Conservation (phyloP, 2,113 vertebrate species). For the Microcebus tavaratra region DNA sequence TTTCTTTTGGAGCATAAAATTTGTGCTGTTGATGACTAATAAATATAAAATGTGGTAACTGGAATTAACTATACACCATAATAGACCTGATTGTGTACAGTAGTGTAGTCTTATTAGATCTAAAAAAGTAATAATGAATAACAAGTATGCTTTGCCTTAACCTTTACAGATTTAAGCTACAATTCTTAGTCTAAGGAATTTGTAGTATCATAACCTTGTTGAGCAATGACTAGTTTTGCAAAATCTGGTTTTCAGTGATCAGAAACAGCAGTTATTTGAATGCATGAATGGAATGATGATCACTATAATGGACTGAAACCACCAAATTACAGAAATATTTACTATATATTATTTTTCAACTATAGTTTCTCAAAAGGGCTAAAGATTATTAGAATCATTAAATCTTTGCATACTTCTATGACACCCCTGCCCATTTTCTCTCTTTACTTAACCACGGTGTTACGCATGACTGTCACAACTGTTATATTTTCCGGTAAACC, state of each 20-base stretch:
- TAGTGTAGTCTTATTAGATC: not conserved
- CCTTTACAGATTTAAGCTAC: not conserved
- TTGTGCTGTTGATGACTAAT: slow-evolving; percentile 26
- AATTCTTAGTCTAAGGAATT: slow-evolving; percentile 1
- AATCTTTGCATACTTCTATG: not conserved
- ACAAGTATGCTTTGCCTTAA: slow-evolving; percentile 21
- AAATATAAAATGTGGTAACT: not conserved
- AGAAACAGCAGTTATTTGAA: not conserved
- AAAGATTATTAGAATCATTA: slow-evolving; percentile 28
- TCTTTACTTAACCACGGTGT: not conserved
- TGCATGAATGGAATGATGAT: not conserved
- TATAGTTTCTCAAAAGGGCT: not conserved
- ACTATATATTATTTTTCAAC: not conserved
- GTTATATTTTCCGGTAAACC: too few relatives aligned
- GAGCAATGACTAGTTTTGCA: not conserved
- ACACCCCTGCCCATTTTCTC: not conserved
- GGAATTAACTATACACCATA: slow-evolving; percentile 33
- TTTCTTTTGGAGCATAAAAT: slow-evolving; percentile 55
- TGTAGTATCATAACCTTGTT: not conserved
- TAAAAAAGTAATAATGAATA: not conserved
- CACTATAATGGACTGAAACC: not conserved
- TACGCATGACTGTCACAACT: too few relatives aligned
- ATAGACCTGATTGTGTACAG: not conserved
- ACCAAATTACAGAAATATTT: not conserved
- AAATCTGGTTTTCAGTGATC: not conserved